Evolutionary conservation across 2,888 invertebrate genomes (phyloP), one percentile per base, ranked within the genome.

Genomic region (Agonopterix arenella): DNA sequence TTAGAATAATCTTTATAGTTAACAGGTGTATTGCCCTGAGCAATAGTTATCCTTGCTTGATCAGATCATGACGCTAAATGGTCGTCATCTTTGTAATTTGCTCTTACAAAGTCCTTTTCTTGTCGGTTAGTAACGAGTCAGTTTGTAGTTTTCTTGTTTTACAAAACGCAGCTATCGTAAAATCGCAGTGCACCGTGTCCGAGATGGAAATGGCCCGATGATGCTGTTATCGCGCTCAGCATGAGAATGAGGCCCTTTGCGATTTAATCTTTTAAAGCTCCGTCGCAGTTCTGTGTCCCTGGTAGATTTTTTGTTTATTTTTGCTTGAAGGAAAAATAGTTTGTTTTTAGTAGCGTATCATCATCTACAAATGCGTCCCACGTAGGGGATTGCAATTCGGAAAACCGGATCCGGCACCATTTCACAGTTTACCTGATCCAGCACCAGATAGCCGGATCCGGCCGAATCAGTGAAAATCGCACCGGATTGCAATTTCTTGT

Each of bases 261-360:
- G 76, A 80, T 81, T 69, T 74, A 74, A 82, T 82, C 77, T 74
- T 60, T 56, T 65, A 67, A 68, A 75, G 71, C 70, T 73, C 60
- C 62, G 56, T 59, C 56, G 60, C 61, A 60, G 51, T 55, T 63
- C 61, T 78, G 69, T 56, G 52, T 48, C 64, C 70, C 70, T 73
- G 56, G 70, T 80, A 70, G 51, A 62, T 69, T 62, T 68, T 18
- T 73, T 68, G 13, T 62, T 59, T 46, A 50, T 61, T 53, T 59
- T 28, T 54, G 53, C 60, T 56, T 7, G 28, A 28, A 28, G 1
- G 28, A 28, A 28, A 18, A 28, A 28, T 7, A 5, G 28, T 28
- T 28, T 28, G 1, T 18, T 18, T 18, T 18, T 18, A 2, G 18
- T 18, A 18, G 4, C 13, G 13, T 13, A 13, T 13, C 13, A 13